phyloP scores from a whole-genome alignment of 1,140 invertebrate species.

The Ips typographus region DNA sequence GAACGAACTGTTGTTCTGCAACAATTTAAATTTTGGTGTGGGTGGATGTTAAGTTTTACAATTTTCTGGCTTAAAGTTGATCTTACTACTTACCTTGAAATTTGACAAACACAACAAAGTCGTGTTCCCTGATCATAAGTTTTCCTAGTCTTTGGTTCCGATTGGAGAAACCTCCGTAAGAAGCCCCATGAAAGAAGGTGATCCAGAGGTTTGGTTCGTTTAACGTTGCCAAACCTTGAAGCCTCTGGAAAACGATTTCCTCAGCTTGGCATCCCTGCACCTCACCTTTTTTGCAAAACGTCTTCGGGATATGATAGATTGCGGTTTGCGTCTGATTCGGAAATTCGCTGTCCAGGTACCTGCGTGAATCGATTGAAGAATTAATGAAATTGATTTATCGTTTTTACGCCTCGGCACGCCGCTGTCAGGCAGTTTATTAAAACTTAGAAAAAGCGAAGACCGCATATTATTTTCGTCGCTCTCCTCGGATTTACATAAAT shows the following conservation, averaged over 20 bases:
- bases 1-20: constrained; percentile 44
- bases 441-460: constrained; percentile 9
- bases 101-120: constrained; percentile 50
- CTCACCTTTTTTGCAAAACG: constrained; percentile 44
- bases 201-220: constrained; percentile 43
- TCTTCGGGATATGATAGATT: constrained; percentile 45
- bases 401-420: neutral
- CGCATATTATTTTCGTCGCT: constrained; percentile 18
- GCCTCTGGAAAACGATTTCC: constrained; percentile 42
- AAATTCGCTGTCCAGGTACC: constrained; percentile 49
- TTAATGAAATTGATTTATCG: constrained; percentile 3
- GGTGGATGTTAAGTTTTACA: neutral
- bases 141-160: constrained; percentile 48
- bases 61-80: neutral
- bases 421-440: constrained; percentile 2
- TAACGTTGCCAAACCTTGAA: constrained; percentile 35
- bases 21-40: neutral
- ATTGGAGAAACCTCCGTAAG: constrained; percentile 49
- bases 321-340: constrained; percentile 31
- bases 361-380: constrained; percentile 23
- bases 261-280: constrained; percentile 48
- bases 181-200: constrained; percentile 48
- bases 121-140: constrained; percentile 51
- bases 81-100: constrained; percentile 40
- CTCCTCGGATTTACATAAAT: constrained; percentile 24